Evolutionary conservation across 2,797 vertebrate genomes (phyloP), one percentile per base, ranked within the genome.

Genomic region (Ctenopoma multispine): DNA sequence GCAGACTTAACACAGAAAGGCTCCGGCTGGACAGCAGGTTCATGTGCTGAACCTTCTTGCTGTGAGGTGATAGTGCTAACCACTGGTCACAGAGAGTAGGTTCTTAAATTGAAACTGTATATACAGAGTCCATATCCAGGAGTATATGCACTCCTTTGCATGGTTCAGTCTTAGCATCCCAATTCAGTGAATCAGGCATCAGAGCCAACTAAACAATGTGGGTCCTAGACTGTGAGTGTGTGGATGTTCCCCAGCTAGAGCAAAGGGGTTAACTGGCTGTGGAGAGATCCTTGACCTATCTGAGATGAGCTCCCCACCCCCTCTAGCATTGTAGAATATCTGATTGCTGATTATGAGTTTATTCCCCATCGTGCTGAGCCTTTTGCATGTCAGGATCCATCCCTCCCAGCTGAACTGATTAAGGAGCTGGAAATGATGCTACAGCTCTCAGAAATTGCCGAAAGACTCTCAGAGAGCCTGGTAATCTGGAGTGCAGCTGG

Each of bases 271-370:
- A 90, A 90, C 88, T 75, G 92, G 83, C 87, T 90, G 87, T 92
- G 89, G 87, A 94, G 92, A 93, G 93, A 89, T 92, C 85, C 92
- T 94, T 95, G 94, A 94, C 93, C 94, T 91, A 89, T 85, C 84
- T 90, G 79, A 87, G 92, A 90, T 80, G 86, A 92, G 90, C 78
- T 84, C 78, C 83, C 85, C 74, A 29, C 87, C 84, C 90, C 90
- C 87, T 87, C 79, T 8, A 72, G 89, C 89, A 84, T 89, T 85
- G 90, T 86, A 83, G 87, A 91, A 92, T 90, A 91, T 90, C 90
- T 95, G 93, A 94, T 94, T 95, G 92, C 93, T 94, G 94, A 94
- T 93, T 93, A 94, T 90, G 91, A 94, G 91, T 91, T 91, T 88
- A 87, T 90, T 90, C 89, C 91, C 92, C 82, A 89, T 92, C 84